Evolutionary conservation across 2,113 vertebrate genomes (phyloP), one percentile per base, ranked within the genome.

Genomic region (Peromyscus leucopus): DNA sequence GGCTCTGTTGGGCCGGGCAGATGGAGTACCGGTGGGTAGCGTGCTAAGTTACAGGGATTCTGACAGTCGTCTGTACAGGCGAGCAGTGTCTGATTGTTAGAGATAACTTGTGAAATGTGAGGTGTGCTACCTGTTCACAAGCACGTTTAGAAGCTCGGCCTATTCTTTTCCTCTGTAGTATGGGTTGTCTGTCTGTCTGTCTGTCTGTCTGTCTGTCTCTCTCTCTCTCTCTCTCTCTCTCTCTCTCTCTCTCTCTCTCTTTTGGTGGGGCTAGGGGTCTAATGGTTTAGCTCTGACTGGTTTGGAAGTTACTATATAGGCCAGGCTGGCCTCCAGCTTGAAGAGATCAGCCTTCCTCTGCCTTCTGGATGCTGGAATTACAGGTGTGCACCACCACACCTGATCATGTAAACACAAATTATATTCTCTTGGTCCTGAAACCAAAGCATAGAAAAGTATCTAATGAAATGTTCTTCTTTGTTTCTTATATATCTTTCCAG

Each of bases 151-250:
- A 42, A 17, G 22, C 21, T 61, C 36, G 61, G 22, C 55, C 36
- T 36, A 16, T 61, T 28, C n/a, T 76, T 82, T 61, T 61, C 31
- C 51, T 33, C 9, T 36, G 57, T n/a, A n/a, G 55, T 36, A 4
- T 39, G 55, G 0, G 26, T 0, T 24, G 24, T 24, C 21, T 24
- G 9, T 24, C 8, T 63, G 2, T 24, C 8, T 63, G 9, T 26
- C 24, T 63, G 10, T 26, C 9, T 24, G 10, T 26, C 9, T 63
- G 2, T 24, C 8, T 63, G 9, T 9, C 0, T 22, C 22, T 22
- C 21, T 61, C 22, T 24, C 22, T 63, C 24, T 24, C 24, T 24
- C 8, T 63, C 8, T 24, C 8, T 63, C 24, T 26, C 24, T 63
- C 26, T 26, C 9, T 24, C 26, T 26, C 9, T 63, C 8, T 24